A percentile compares a stretch with the other conserved stretches of the same genome.
Conservation (phyloP, 1,140 invertebrate genomes). For the Cataglyphis hispanica region DNA sequence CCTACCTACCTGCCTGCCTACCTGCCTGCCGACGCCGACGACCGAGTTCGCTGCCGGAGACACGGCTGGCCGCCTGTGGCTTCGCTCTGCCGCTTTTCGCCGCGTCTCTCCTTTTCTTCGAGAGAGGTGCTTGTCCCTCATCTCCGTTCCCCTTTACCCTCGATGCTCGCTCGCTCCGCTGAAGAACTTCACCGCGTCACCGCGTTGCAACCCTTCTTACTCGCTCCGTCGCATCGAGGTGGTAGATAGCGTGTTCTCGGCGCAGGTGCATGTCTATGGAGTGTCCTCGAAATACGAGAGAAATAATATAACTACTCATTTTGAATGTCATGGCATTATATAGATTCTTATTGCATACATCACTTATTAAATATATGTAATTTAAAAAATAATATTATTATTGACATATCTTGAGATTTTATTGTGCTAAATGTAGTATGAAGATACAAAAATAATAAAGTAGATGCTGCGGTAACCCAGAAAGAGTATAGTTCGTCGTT, state of each 20-base stretch:
- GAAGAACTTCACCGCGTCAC: conserved; percentile 15
- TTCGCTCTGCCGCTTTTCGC: conserved; percentile 82
- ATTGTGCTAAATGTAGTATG: background rate
- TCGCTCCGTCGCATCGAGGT: background rate
- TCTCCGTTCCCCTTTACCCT: conserved; percentile 11
- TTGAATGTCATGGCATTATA: background rate
- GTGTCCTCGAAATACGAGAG: conserved; percentile 50
- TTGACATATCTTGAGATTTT: background rate
- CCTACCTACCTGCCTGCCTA: background rate
- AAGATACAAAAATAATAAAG: conserved; percentile 5
- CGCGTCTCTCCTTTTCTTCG: conserved; percentile 71
- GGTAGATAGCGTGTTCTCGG: conserved; percentile 43
- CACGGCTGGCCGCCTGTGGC: conserved; percentile 81
- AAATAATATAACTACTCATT: background rate
- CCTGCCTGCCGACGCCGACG: conserved; percentile 43
- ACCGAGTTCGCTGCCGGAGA: conserved; percentile 79
- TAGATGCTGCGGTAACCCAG: background rate
- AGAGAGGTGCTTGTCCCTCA: conserved; percentile 38
- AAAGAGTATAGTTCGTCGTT: background rate
- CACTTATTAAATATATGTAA: background rate
- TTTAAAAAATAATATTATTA: no score
- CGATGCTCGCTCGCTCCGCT: conserved; percentile 43
- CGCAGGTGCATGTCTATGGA: conserved; percentile 66
- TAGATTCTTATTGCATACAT: background rate
- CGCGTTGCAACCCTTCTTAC: conserved; percentile 72